Percentiles rank a stretch among this genome's conserved stretches.
Conservation (phyloP, 2,888 invertebrate genomes). For the Bellardia bayeri region DNA sequence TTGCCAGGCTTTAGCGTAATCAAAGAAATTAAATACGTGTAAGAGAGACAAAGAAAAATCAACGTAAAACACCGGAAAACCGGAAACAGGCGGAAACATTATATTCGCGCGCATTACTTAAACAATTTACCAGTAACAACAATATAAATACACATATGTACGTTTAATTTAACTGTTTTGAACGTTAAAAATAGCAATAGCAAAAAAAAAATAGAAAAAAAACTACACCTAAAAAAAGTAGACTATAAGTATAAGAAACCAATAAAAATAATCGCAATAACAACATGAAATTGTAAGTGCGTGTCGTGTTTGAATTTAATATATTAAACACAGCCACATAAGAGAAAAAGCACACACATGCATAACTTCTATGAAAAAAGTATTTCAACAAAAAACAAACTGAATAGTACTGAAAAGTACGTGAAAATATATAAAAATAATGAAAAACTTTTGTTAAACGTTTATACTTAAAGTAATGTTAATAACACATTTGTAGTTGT, state of each 20-base stretch:
- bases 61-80: slow-evolving; percentile 71
- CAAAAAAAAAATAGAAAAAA: slow-evolving; percentile 3
- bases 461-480: slow-evolving; percentile 66
- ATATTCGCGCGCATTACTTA: slow-evolving; percentile 77
- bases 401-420: too few species aligned
- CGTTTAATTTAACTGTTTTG: slow-evolving; percentile 32
- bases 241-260: slow-evolving; percentile 54
- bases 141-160: slow-evolving; percentile 53
- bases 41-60: slow-evolving; percentile 44
- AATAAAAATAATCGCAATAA: slow-evolving; percentile 72
- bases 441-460: slow-evolving; percentile 66
- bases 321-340: slow-evolving; percentile 72
- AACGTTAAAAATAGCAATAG: slow-evolving; percentile 4
- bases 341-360: background rate
- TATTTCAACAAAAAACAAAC: slow-evolving; percentile 12
- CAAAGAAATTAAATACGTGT: slow-evolving; percentile 27
- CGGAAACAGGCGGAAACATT: slow-evolving; percentile 71
- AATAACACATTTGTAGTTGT: slow-evolving; percentile 60
- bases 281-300: slow-evolving; percentile 71
- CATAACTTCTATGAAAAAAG: background rate
- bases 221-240: slow-evolving; percentile 40
- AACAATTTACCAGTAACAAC: slow-evolving; percentile 73
- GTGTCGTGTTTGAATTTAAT: slow-evolving; percentile 82
- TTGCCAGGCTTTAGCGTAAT: background rate
- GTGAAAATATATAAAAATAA: slow-evolving; percentile 44